These are phyloP conservation scores for Aporophyla lueneburgensis DNA, from an alignment of 2,888 invertebrate species.

Conservation along the genomic window DNA sequence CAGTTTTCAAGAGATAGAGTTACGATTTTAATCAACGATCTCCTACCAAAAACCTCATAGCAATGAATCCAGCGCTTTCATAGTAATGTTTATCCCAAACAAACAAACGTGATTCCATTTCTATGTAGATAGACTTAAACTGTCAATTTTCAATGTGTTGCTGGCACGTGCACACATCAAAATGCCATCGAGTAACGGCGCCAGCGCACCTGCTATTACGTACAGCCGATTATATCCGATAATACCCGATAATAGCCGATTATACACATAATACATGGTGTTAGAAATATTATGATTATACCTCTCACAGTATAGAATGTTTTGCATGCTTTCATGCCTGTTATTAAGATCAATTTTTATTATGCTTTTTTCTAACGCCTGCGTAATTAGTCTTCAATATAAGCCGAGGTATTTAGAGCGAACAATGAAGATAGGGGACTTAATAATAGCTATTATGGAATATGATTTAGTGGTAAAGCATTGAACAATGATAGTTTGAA, in stretches of 20 bases:
- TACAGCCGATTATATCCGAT: conserved; percentile 67
- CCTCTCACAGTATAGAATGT: conserved; percentile 52
- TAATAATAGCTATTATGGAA: conserved; percentile 42
- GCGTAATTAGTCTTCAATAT: conserved; percentile 48
- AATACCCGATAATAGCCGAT: conserved; percentile 69
- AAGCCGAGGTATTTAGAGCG: conserved; percentile 51
- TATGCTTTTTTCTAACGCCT: conserved; percentile 46
- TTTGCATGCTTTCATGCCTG: conserved; percentile 50
- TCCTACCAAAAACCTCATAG: neutral
- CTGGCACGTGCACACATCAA: conserved; percentile 67
- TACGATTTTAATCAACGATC: neutral
- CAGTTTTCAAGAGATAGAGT: no score
- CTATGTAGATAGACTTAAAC: conserved; percentile 67
- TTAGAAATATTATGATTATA: conserved; percentile 68
- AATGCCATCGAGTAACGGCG: conserved; percentile 72
- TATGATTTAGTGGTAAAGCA: conserved; percentile 43
- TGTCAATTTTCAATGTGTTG: conserved; percentile 79
- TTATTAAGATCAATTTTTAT: conserved; percentile 54
- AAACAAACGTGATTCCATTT: conserved; percentile 60
- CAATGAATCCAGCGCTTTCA: conserved; percentile 19
- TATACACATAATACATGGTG: conserved; percentile 70
- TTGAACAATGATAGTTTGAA: conserved; percentile 28
- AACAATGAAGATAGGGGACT: conserved; percentile 46
- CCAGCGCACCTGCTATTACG: conserved; percentile 71
- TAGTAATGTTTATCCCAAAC: conserved; percentile 42